Conservation (phyloP, 2,797 vertebrate genomes). For the Gephyroberyx darwinii region DNA sequence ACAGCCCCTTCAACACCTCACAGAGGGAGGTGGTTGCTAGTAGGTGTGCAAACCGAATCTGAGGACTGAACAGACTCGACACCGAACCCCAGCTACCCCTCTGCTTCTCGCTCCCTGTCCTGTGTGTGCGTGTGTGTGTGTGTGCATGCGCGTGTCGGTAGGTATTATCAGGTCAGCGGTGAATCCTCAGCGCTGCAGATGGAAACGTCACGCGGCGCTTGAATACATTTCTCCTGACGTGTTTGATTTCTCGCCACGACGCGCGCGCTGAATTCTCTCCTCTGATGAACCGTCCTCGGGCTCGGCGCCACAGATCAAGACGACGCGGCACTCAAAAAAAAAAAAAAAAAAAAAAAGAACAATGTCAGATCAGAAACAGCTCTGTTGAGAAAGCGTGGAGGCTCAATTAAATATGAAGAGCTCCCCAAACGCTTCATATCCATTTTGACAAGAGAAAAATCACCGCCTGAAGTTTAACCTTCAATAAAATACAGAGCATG, state of each 20-base stretch:
- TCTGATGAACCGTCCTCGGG: slow-evolving; percentile 1
- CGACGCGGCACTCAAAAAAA: not conserved
- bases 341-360: not conserved
- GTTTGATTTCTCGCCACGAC: slow-evolving; percentile 37
- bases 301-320: slow-evolving; percentile 11
- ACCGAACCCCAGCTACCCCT: no score
- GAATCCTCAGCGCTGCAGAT: slow-evolving; percentile 56
- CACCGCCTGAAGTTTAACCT: slow-evolving; percentile 6
- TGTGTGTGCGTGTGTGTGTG: not conserved
- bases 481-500: not conserved
- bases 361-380: not conserved
- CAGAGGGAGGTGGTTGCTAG: no score
- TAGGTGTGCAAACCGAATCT: no score
- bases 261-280: slow-evolving; percentile 18
- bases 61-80: no score
- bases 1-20: no score
- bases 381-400: not conserved
- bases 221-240: slow-evolving; percentile 52
- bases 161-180: slow-evolving; percentile 22
- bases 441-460: not conserved
- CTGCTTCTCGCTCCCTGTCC: no score
- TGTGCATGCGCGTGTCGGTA: not conserved
- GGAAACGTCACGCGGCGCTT: slow-evolving; percentile 42
- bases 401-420: not conserved
- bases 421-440: not conserved